Evolutionary conservation across 1,140 invertebrate genomes (phyloP).

Genomic region (Ditylenchus dipsaci): DNA sequence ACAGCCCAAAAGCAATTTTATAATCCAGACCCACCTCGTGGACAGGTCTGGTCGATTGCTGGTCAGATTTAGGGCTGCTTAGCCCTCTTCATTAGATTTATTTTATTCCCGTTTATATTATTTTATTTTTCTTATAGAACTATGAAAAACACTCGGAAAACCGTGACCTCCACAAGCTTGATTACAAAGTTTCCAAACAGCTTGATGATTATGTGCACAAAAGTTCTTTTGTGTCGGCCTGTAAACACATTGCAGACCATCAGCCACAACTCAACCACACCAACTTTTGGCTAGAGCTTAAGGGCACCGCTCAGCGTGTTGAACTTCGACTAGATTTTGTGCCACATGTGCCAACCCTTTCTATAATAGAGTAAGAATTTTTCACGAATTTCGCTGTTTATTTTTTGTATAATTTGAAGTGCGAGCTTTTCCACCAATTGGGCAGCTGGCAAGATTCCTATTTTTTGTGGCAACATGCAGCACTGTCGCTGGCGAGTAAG

Average conservation of each 20-base stretch:
- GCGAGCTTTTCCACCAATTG: constrained; percentile 27
- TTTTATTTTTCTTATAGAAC: constrained; percentile 8
- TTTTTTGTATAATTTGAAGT: constrained; percentile 16
- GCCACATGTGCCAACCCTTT: background rate
- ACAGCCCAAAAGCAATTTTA: too few relatives aligned
- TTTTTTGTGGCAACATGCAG: constrained; percentile 28
- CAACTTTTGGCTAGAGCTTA: background rate
- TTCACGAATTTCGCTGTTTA: constrained; percentile 4
- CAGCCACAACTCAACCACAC: background rate
- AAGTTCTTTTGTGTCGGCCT: background rate
- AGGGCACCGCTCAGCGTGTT: background rate
- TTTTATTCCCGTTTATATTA: background rate
- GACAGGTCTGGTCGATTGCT: too few relatives aligned
- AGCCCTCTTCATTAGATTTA: too few relatives aligned
- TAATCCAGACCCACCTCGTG: too few relatives aligned
- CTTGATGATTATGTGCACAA: background rate
- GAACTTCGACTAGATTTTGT: background rate
- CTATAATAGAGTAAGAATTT: background rate
- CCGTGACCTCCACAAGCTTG: background rate
- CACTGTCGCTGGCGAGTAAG: constrained; percentile 15
- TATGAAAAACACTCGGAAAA: constrained; percentile 21
- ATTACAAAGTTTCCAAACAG: background rate
- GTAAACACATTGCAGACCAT: background rate
- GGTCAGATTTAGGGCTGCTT: too few relatives aligned
- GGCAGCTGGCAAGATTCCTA: constrained; percentile 27